Conservation (phyloP, 2,888 invertebrate genomes). For the Parelbella ahira region DNA sequence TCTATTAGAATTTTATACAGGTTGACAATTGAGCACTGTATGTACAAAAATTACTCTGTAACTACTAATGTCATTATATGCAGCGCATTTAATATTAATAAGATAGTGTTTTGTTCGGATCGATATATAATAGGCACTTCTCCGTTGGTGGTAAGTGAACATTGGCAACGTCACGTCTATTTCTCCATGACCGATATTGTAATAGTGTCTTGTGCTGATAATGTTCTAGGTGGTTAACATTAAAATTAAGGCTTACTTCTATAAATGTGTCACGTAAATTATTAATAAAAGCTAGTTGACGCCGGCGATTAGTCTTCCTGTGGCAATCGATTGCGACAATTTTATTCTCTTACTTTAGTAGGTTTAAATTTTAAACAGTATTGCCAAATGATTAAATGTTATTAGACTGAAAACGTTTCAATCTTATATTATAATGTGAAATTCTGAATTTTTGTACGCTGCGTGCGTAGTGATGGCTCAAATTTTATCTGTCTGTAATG, state of each 20-base stretch:
- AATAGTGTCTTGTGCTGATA: slow-evolving; percentile 15
- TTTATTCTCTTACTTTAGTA: slow-evolving; percentile 54
- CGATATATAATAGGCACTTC: too few species aligned
- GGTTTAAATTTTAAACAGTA: slow-evolving; percentile 63
- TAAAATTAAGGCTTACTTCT: slow-evolving; percentile 26
- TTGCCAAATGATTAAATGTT: slow-evolving; percentile 79
- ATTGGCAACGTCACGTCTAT: background rate
- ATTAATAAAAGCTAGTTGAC: slow-evolving; percentile 18
- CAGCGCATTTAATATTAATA: slow-evolving; percentile 12
- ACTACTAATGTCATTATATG: too few species aligned
- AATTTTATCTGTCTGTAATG: slow-evolving; percentile 39
- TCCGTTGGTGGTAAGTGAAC: background rate
- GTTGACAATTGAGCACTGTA: too few species aligned
- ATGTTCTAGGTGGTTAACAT: slow-evolving; percentile 23
- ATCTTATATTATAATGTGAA: slow-evolving; percentile 34
- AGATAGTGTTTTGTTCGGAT: background rate
- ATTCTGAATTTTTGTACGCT: slow-evolving; percentile 33
- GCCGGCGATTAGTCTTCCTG: slow-evolving; percentile 65
- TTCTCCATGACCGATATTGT: slow-evolving; percentile 16
- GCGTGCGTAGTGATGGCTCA: slow-evolving; percentile 44
- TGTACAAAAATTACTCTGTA: too few species aligned
- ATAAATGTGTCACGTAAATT: slow-evolving; percentile 21
- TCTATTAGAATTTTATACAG: too few species aligned
- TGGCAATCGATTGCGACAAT: slow-evolving; percentile 54
- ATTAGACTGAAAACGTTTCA: slow-evolving; percentile 69